A percentile compares a stretch with the other conserved stretches of the same genome.
Conservation (phyloP, 2,113 vertebrate species). For the Elephas maximus region DNA sequence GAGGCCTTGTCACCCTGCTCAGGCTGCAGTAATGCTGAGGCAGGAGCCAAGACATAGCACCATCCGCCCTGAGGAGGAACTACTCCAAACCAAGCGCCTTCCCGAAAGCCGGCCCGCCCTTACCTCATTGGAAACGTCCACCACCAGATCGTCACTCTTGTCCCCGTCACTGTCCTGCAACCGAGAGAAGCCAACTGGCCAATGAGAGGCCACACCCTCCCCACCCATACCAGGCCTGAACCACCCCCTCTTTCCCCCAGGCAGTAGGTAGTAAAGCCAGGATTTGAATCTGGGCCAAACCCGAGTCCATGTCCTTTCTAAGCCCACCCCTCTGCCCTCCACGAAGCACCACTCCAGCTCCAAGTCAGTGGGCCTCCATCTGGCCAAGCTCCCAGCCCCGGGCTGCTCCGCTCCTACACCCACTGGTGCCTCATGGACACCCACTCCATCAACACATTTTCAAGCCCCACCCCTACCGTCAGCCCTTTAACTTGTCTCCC, state of each 20-base stretch:
- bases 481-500: neutral
- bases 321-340: neutral
- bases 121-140: slow-evolving; percentile 98
- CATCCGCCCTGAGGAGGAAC: neutral
- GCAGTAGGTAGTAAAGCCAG: neutral
- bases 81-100: neutral
- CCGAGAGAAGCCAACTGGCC: accelerated
- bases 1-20: neutral
- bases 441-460: neutral
- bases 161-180: slow-evolving; percentile 97
- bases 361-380: accelerated
- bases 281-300: neutral
- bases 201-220: neutral
- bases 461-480: neutral
- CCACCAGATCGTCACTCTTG: slow-evolving; percentile 98
- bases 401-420: neutral
- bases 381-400: accelerated
- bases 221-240: accelerated
- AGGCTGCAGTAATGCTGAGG: accelerated
- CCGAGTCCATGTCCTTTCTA: neutral
- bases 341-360: too few species aligned
- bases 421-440: accelerated
- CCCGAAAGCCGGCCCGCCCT: neutral
- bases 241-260: neutral
- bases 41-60: accelerated